Evolutionary conservation across 2,888 invertebrate genomes (phyloP).

Genomic region (Petrophora chlorosata): DNA sequence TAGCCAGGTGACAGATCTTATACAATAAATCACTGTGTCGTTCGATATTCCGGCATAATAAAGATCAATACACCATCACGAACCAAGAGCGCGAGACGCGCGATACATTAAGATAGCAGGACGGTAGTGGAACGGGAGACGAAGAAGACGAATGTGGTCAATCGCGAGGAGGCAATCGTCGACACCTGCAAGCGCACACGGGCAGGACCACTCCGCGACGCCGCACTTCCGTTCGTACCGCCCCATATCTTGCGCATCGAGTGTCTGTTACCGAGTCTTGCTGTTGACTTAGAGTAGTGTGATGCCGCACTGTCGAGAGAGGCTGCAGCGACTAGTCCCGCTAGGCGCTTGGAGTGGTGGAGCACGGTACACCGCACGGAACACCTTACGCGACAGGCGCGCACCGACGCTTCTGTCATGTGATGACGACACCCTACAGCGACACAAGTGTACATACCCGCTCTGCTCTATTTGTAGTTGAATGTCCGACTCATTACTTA

Average conservation of each 20-base stretch:
- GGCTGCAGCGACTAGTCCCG: conserved; percentile 69
- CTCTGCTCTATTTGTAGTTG: conserved; percentile 69
- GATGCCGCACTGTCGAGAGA: conserved; percentile 72
- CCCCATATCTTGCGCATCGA: conserved; percentile 74
- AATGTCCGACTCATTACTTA: conserved; percentile 64
- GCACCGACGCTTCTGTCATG: conserved; percentile 72
- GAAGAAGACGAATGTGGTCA: conserved; percentile 25
- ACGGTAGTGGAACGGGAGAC: conserved; percentile 10
- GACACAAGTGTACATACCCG: conserved; percentile 75
- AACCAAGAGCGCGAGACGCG: conserved; percentile 4
- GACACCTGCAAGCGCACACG: conserved; percentile 38
- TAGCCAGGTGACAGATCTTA: conserved; percentile 51
- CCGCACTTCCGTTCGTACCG: conserved; percentile 70
- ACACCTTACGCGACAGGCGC: conserved; percentile 80
- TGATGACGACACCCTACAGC: conserved; percentile 61
- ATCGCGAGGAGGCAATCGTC: conserved; percentile 37
- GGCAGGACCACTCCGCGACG: conserved; percentile 30
- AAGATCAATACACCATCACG: conserved; percentile 44
- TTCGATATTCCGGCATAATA: conserved; percentile 42
- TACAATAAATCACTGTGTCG: conserved; percentile 45
- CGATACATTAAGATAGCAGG: conserved; percentile 8
- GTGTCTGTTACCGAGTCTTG: conserved; percentile 77
- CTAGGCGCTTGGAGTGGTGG: conserved; percentile 75
- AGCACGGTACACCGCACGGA: conserved; percentile 72
- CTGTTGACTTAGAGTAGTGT: conserved; percentile 81